phyloP scores from a whole-genome alignment of 2,113 vertebrate genomes.

The Ovibos moschatus region DNA sequence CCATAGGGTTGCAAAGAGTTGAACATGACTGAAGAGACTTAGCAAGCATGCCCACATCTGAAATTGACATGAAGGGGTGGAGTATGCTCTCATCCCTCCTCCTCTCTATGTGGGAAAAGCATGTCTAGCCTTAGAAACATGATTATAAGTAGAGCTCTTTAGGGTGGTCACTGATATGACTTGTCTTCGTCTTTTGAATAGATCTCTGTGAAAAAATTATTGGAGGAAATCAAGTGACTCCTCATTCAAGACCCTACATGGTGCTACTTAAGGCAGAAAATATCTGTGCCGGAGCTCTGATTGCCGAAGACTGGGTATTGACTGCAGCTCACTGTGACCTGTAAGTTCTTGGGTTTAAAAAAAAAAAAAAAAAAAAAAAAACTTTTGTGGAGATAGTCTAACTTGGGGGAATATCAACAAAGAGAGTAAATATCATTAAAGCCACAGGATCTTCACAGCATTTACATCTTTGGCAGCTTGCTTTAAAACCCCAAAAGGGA shows the following conservation, averaged over 20 bases:
- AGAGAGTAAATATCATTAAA: not conserved
- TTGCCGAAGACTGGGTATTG: conserved; percentile 81
- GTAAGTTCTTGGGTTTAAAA: conserved; percentile 72
- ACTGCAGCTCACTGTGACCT: conserved; percentile 80
- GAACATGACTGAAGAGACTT: not conserved
- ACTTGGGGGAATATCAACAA: not conserved
- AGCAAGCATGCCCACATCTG: not conserved
- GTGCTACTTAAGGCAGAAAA: accelerated
- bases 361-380: not conserved
- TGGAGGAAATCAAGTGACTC: conserved; percentile 70
- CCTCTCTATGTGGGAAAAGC: not conserved
- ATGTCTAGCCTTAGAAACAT: not conserved
- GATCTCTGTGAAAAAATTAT: conserved; percentile 77
- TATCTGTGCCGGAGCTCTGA: conserved; percentile 78
- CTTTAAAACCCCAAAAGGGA: not conserved
- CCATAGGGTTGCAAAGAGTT: not conserved
- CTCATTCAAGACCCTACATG: conserved; percentile 84
- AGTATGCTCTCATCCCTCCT: accelerated
- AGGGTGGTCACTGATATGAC: not conserved
- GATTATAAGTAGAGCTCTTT: not conserved
- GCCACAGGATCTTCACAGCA: not conserved
- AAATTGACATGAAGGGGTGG: not conserved
- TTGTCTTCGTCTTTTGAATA: conserved; percentile 56
- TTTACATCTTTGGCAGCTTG: not conserved
- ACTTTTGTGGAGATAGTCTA: not conserved